Evolutionary conservation across 1,140 invertebrate genomes (phyloP).

Genomic region (Cydia pomonella): DNA sequence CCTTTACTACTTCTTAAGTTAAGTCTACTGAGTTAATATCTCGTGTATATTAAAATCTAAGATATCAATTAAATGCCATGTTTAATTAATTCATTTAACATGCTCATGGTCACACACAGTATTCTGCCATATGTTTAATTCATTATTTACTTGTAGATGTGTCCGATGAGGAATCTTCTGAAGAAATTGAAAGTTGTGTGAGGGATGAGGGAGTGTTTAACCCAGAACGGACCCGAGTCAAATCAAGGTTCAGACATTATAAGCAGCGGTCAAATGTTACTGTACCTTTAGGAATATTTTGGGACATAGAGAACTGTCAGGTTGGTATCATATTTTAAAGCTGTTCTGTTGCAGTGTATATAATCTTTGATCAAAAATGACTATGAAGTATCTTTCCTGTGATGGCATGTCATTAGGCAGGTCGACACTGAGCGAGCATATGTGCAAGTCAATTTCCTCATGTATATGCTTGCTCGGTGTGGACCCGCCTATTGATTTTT

Average conservation of each 20-base stretch:
- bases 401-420: too few species aligned
- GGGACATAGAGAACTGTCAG: conserved; percentile 96
- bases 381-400: too few species aligned
- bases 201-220: conserved; percentile 56
- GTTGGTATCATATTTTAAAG: conserved; percentile 51
- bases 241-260: conserved; percentile 65
- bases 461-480: too few species aligned
- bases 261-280: conserved; percentile 51
- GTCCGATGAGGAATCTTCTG: conserved; percentile 69
- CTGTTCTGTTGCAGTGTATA: not conserved
- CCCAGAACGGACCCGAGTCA: conserved; percentile 60
- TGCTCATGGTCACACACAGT: not conserved
- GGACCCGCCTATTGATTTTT: too few species aligned
- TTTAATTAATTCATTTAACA: not conserved
- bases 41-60: not conserved
- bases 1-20: not conserved
- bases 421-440: too few species aligned
- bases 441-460: too few species aligned
- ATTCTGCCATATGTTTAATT: not conserved
- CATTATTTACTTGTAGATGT: conserved; percentile 52
- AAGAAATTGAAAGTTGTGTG: conserved; percentile 55
- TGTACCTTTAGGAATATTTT: conserved; percentile 92
- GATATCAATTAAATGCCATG: not conserved
- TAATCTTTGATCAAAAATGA: not conserved
- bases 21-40: not conserved